Conservation (phyloP, 1,140 invertebrate species). For the Bombus breviceps region DNA sequence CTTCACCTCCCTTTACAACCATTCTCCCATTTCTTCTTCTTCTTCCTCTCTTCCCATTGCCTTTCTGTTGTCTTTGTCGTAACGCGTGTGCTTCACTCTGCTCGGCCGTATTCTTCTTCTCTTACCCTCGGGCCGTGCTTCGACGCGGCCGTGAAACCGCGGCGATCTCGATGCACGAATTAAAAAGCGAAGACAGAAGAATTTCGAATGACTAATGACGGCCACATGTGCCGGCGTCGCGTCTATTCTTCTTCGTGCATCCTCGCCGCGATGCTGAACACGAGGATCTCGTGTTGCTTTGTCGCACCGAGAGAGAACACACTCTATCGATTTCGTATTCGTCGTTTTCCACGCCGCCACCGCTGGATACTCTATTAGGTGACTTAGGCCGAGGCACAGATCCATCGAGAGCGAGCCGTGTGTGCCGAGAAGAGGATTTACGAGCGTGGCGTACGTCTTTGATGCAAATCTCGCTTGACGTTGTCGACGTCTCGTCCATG, state of each 20-base stretch:
- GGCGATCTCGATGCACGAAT: conserved; percentile 62
- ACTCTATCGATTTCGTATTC: conserved; percentile 1
- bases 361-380: conserved; percentile 17
- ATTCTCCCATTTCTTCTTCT: conserved; percentile 46
- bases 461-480: neutral
- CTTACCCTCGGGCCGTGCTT: conserved; percentile 33
- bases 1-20: conserved; percentile 46
- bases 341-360: conserved; percentile 50
- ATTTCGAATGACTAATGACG: conserved; percentile 71
- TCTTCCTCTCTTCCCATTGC: conserved; percentile 2
- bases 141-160: conserved; percentile 52
- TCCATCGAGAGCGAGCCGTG: neutral
- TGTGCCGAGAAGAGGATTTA: neutral
- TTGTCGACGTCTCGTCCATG: neutral
- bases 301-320: neutral
- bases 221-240: conserved; percentile 63
- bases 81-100: neutral
- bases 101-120: conserved; percentile 1
- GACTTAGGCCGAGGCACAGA: neutral
- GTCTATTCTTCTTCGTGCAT: conserved; percentile 59
- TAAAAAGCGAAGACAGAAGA: conserved; percentile 71
- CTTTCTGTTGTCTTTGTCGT: neutral
- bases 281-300: conserved; percentile 11
- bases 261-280: conserved; percentile 20
- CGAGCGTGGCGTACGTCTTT: neutral